Base-by-base conservation (phyloP, 2,797 vertebrate species). In the Crenichthys baileyi region DNA sequence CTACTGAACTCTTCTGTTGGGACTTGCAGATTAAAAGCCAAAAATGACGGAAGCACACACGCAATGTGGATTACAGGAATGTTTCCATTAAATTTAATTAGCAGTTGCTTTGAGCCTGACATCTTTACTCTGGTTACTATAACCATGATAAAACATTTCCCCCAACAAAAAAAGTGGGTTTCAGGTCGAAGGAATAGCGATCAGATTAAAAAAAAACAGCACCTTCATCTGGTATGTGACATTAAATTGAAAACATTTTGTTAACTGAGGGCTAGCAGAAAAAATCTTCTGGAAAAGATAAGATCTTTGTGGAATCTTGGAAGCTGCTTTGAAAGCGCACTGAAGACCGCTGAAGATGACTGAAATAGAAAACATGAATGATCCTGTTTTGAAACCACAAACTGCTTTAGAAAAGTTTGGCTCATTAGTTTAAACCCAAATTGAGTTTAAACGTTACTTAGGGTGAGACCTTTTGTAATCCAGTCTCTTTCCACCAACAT, bases 41-140 rank as follows among this genome's bases (percentile, higher is more conserved):
- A 72, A 75, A 50, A 46, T 16, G 0, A 63, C 13, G 9, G 5
- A 58, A 4, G 61, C 3, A 36, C n/a, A 60, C 31, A 31, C 51
- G 41, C 29, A 51, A 16, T 22, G 60, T 63, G 29, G 36, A 9
- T 7, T 29, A 11, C 56, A n/a, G 75, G 61, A 79, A 63, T 55
- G 53, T 44, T 75, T 36, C 72, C 56, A 80, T 80, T 22, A 78
- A 78, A 12, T 75, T 51, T 75, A 70, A 80, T 80, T 72, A 77
- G 46, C 36, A 39, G 39, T 80, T 44, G 71, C 48, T 46, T 70
- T 77, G 1, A n/a, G 13, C 48, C 53, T n/a, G 46, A 79, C 0
- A 41, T 39, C 8, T 58, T 5, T 22, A 51, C 13, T 50, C 3
- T 51, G 13, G 9, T 68, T 68, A n/a, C 22, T 41, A 24, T 67